Percentiles rank a stretch among this genome's conserved stretches.
These are phyloP conservation scores for Anabas testudineus DNA, from an alignment of 2,797 vertebrate species.

Conservation along the genomic window DNA sequence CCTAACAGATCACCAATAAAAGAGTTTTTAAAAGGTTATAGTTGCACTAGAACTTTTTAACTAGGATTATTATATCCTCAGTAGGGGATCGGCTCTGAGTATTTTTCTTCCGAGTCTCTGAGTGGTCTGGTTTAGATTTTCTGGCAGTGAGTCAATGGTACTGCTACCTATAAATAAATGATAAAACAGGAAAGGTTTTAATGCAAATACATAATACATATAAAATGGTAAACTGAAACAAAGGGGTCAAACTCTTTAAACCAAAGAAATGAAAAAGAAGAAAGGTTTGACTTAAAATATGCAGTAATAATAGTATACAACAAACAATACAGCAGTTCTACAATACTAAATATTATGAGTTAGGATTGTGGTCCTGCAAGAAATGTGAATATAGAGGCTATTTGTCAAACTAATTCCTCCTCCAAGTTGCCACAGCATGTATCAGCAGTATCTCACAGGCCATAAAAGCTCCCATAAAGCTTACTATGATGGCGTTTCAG, in stretches of 20 bases:
- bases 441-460: conserved; percentile 2
- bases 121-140: background rate
- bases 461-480: conserved; percentile 5
- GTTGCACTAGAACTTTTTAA: background rate
- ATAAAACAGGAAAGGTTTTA: background rate
- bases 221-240: too few species aligned
- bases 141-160: conserved; percentile 3
- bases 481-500: background rate
- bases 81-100: too few species aligned
- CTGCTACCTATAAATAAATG: conserved; percentile 10
- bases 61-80: background rate
- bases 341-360: conserved; percentile 11
- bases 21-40: background rate
- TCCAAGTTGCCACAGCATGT: conserved; percentile 1
- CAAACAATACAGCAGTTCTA: background rate
- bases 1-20: too few species aligned
- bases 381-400: conserved; percentile 8
- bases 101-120: background rate
- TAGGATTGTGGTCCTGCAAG: background rate
- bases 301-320: background rate
- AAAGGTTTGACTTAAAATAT: conserved; percentile 5
- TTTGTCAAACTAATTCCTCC: conserved; percentile 22
- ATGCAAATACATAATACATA: too few species aligned
- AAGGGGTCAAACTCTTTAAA: background rate
- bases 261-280: background rate